phyloP scores from a whole-genome alignment of 2,888 invertebrate genomes.

The Phoenoteleia sp. region DNA sequence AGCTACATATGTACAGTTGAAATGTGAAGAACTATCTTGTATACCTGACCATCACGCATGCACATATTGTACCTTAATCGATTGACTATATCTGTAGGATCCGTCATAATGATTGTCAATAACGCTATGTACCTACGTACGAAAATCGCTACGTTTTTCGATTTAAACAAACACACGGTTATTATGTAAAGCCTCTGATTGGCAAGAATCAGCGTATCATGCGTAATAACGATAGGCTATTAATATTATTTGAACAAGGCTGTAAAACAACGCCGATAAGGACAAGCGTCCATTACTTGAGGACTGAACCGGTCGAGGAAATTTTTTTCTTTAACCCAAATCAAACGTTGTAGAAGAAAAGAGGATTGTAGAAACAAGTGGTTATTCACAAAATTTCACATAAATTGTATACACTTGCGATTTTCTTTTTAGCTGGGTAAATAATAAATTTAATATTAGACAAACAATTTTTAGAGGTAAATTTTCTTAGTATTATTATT shows the following conservation, averaged over 20 bases:
- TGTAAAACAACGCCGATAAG: constrained; percentile 68
- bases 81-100: constrained; percentile 78
- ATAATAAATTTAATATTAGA: too few relatives aligned
- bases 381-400: too few relatives aligned
- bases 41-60: constrained; percentile 66
- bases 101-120: constrained; percentile 84
- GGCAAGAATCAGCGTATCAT: constrained; percentile 38
- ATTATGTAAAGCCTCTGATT: constrained; percentile 40
- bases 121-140: constrained; percentile 79
- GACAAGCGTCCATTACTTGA: constrained; percentile 42
- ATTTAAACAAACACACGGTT: constrained; percentile 17
- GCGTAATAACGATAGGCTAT: constrained; percentile 54
- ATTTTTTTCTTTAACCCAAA: neutral
- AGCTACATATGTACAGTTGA: too few relatives aligned
- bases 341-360: too few relatives aligned
- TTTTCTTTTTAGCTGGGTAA: too few relatives aligned
- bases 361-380: too few relatives aligned
- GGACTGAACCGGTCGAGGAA: constrained; percentile 49
- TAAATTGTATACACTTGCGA: too few relatives aligned
- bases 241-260: constrained; percentile 58
- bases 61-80: constrained; percentile 84
- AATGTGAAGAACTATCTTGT: neutral
- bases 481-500: too few relatives aligned
- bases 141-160: constrained; percentile 45
- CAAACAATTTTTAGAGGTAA: too few relatives aligned